Evolutionary conservation across 2,797 vertebrate species (phyloP), one percentile per base, ranked within the genome.

Genomic region (Zenarchopterus dispar): DNA sequence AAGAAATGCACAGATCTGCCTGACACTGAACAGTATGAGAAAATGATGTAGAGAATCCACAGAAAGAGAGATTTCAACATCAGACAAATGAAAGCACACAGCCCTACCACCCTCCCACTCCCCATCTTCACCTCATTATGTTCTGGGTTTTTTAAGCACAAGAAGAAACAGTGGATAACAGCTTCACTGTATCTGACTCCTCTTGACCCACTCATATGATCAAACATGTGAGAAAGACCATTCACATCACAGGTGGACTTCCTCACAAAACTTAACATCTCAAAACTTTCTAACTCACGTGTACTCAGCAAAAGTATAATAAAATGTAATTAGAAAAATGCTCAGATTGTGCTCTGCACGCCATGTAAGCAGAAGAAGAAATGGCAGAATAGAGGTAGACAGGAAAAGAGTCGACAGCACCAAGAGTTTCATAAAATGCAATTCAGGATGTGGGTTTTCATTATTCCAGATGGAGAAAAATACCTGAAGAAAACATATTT

Each of bases 61-160:
- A 11, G 23, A 44, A 59, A 78, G 39, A 62, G 52, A 51, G 42
- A 48, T 48, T 71, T 67, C 18, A 51, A 51, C 67, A 67, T 53
- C 49, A 19, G 71, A 65, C 58, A 62, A 68, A 76, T 74, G 62
- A 74, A 86, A 80, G 75, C 44, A 45, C 17, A 2, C 47, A 28
- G 17, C 11, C 41, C 18, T 24, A 58, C 64, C 64, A 49, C 10
- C 36, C 61, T 57, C 67, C 74, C 62, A 61, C 43, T 39, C 36
- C 33, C 5, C 4, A 43, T 73, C 63, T 54, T 67, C 45, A 22
- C 8, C 44, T 43, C 9, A 36, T 70, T 71, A 59, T 8, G 2
- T 48, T 53, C 2, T 33, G 31, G 13, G 21, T 22, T 47, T 56
- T 56, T 75, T 47, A 33, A 4, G 4, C 7, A 28, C 9, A 28